A percentile compares a stretch with the other conserved stretches of the same genome.
These are phyloP conservation scores for Acanthoscelides obtectus DNA, from an alignment of 2,888 invertebrate genomes.

Conservation along the genomic window DNA sequence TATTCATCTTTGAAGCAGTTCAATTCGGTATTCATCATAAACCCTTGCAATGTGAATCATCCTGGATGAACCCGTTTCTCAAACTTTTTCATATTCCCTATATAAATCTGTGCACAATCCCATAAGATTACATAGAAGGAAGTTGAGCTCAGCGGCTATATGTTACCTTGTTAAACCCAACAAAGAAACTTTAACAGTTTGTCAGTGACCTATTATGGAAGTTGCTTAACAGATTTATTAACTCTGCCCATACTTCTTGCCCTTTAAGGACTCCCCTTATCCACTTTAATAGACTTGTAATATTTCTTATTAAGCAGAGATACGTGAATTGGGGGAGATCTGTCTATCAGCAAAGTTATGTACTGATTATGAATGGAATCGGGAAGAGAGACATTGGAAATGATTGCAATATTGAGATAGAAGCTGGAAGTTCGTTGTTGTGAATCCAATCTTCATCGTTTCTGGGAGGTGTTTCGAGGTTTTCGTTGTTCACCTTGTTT, in stretches of 20 bases:
- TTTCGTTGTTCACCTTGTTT: no score
- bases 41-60: not conserved
- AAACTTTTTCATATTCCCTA: not conserved
- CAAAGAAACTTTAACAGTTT: not conserved
- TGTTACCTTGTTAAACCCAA: not conserved
- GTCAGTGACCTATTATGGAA: not conserved
- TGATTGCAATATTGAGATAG: not conserved
- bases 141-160: not conserved
- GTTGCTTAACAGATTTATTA: not conserved
- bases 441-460: no score
- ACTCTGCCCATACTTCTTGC: not conserved
- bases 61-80: not conserved
- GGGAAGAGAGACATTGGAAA: not conserved
- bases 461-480: no score
- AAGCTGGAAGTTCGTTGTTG: not conserved
- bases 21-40: no score
- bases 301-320: not conserved
- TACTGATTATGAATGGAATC: not conserved
- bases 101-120: not conserved
- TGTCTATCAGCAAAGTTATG: not conserved
- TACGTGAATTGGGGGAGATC: not conserved
- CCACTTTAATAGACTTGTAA: not conserved
- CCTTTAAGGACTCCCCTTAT: not conserved
- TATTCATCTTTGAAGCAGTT: no score
- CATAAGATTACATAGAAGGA: not conserved